These are phyloP conservation scores for Oscheius sp. DNA, from an alignment of 2,888 invertebrate genomes.

Conservation along the genomic window DNA sequence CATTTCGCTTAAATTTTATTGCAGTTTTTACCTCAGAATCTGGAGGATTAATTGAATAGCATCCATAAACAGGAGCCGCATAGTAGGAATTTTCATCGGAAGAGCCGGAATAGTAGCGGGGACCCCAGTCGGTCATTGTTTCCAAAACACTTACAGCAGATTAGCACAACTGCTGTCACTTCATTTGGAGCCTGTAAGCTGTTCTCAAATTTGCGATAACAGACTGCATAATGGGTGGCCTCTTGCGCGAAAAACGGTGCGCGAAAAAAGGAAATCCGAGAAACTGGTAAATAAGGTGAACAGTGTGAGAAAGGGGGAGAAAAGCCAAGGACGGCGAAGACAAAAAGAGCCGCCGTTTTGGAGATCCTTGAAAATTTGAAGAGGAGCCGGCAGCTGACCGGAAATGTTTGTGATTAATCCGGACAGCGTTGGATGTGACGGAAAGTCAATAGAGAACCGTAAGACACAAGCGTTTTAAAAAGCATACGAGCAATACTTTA, in stretches of 20 bases:
- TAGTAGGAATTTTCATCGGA: slow-evolving; percentile 31
- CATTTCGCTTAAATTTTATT: not conserved
- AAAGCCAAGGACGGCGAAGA: not conserved
- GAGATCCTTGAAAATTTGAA: not conserved
- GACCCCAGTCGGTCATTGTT: slow-evolving; percentile 32
- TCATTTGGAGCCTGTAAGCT: slow-evolving; percentile 24
- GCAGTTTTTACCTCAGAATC: slow-evolving; percentile 15
- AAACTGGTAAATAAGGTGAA: not conserved
- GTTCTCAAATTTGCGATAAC: not conserved
- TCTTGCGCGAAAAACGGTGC: not conserved
- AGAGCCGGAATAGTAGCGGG: slow-evolving; percentile 31
- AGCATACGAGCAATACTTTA: not conserved
- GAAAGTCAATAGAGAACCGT: slow-evolving; percentile 12
- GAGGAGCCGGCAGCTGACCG: slow-evolving; percentile 31
- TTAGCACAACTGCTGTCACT: slow-evolving; percentile 28
- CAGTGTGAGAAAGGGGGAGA: slow-evolving; percentile 2
- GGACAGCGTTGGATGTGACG: slow-evolving; percentile 24
- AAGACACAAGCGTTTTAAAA: not conserved
- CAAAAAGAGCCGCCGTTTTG: not conserved
- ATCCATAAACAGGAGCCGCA: slow-evolving; percentile 33
- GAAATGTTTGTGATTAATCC: slow-evolving; percentile 35
- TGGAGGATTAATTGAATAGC: slow-evolving; percentile 22
- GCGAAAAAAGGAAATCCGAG: slow-evolving; percentile 5
- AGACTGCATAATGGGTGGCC: slow-evolving; percentile 29
- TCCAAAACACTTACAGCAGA: slow-evolving; percentile 23